These are phyloP conservation scores for Emys orbicularis DNA, from an alignment of 2,797 vertebrate genomes.

Conservation along the genomic window DNA sequence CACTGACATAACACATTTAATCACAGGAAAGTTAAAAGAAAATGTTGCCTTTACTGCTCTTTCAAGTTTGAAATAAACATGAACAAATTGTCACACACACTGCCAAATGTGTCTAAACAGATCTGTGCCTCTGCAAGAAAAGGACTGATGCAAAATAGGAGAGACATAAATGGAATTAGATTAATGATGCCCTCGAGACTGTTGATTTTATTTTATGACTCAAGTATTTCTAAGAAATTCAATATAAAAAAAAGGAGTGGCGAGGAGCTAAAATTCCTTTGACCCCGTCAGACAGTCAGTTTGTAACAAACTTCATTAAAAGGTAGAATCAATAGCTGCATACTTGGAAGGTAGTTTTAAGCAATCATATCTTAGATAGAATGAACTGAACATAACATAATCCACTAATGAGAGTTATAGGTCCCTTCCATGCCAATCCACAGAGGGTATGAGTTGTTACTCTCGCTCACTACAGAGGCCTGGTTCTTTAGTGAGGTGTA, in stretches of 20 bases:
- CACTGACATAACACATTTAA: slow-evolving; percentile 26
- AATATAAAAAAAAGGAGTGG: slow-evolving; percentile 28
- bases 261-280: slow-evolving; percentile 45
- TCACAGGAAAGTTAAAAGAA: slow-evolving; percentile 63
- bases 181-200: slow-evolving; percentile 52
- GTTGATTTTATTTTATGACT: slow-evolving; percentile 43
- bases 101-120: slow-evolving; percentile 40
- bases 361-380: background rate
- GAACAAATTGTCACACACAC: slow-evolving; percentile 12
- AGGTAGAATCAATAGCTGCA: slow-evolving; percentile 43
- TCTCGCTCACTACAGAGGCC: background rate
- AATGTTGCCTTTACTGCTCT: slow-evolving; percentile 46
- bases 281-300: slow-evolving; percentile 38
- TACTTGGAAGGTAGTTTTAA: slow-evolving; percentile 20
- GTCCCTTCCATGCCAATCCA: background rate
- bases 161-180: slow-evolving; percentile 48
- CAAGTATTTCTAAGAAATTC: slow-evolving; percentile 62
- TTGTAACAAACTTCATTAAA: slow-evolving; percentile 58
- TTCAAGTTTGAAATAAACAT: slow-evolving; percentile 52
- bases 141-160: slow-evolving; percentile 44
- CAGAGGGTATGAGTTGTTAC: background rate
- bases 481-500: background rate
- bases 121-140: slow-evolving; percentile 42
- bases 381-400: background rate
- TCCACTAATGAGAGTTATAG: background rate